Percentiles rank a stretch among this genome's conserved stretches.
phyloP scores from a whole-genome alignment of 2,888 invertebrate genomes.

The Sussaba pulchella region DNA sequence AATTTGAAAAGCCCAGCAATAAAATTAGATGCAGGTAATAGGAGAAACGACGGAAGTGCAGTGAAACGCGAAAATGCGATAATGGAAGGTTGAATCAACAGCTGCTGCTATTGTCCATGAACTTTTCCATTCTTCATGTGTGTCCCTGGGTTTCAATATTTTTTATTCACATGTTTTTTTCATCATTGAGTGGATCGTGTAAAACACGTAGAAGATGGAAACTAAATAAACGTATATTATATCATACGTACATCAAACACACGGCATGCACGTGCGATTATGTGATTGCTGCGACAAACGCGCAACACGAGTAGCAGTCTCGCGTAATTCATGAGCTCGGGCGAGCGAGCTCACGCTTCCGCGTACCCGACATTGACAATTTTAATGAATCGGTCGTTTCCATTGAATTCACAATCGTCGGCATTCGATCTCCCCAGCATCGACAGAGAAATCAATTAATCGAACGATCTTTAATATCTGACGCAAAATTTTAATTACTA shows the following conservation, averaged over 20 bases:
- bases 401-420: conserved; percentile 47
- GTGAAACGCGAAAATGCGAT: conserved; percentile 7
- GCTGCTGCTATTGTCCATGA: conserved; percentile 33
- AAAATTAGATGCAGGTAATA: not conserved
- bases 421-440: conserved; percentile 9
- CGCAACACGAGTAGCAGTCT: conserved; percentile 38
- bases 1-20: not conserved
- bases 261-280: conserved; percentile 29
- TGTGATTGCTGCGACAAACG: conserved; percentile 9
- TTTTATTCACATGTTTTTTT: conserved; percentile 25
- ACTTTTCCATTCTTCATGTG: conserved; percentile 35
- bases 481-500: not conserved
- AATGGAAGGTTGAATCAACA: conserved; percentile 24
- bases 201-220: conserved; percentile 62
- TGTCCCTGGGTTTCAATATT: conserved; percentile 45
- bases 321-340: conserved; percentile 56
- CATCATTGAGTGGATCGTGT: conserved; percentile 10
- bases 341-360: conserved; percentile 22
- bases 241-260: conserved; percentile 35
- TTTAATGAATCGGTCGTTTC: conserved; percentile 47
- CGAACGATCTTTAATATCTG: not conserved
- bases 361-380: conserved; percentile 52
- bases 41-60: not conserved
- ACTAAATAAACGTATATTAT: conserved; percentile 16
- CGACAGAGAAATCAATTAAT: not conserved